These are phyloP conservation scores for Coelopa pilipes DNA, from an alignment of 2,888 invertebrate species.

Conservation along the genomic window DNA sequence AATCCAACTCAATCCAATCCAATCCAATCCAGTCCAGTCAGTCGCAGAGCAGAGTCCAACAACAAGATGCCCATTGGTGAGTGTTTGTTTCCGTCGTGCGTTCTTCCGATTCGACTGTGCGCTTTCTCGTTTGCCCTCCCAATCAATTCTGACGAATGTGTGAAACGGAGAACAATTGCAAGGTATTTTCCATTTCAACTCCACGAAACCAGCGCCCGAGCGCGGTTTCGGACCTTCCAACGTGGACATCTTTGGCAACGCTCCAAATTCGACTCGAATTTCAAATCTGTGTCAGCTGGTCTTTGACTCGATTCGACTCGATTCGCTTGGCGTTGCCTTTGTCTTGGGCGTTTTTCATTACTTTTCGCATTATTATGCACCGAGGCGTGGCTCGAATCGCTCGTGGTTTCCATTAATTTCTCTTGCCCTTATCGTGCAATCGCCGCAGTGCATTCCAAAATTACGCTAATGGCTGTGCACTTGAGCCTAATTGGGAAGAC, in stretches of 20 bases:
- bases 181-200: background rate
- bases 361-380: background rate
- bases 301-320: background rate
- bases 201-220: too few relatives aligned
- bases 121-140: too few relatives aligned
- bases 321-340: conserved; percentile 12
- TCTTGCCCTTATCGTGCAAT: background rate
- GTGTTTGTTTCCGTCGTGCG: conserved; percentile 37
- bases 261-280: conserved; percentile 16
- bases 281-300: conserved; percentile 15
- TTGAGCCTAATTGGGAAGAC: conserved; percentile 19
- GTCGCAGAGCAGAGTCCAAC: background rate
- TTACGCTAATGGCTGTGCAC: background rate
- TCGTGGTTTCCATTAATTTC: background rate
- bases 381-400: conserved; percentile 15
- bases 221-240: too few relatives aligned
- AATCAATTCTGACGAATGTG: background rate
- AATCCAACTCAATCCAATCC: too few relatives aligned
- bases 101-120: background rate
- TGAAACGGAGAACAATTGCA: background rate
- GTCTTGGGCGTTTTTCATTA: background rate
- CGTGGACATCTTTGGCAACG: conserved; percentile 14
- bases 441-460: background rate
- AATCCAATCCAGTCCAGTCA: too few relatives aligned
- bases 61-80: conserved; percentile 57